Conservation (phyloP, 2,888 invertebrate species). For the Thereva nobilitata region DNA sequence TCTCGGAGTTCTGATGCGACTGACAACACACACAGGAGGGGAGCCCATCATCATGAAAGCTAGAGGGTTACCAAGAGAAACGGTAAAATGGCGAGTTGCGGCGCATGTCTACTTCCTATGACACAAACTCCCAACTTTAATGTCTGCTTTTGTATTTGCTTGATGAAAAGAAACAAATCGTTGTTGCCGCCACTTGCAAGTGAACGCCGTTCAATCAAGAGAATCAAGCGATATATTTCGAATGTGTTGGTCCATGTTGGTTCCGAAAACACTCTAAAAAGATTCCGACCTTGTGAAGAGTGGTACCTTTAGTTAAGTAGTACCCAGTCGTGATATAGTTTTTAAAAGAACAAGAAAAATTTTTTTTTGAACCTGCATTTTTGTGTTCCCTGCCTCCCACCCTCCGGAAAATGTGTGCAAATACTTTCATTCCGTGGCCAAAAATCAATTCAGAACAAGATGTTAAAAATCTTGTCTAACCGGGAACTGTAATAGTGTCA, state of each 20-base stretch:
- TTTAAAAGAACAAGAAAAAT: not conserved
- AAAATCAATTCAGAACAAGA: slow-evolving; percentile 3
- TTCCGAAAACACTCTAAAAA: not conserved
- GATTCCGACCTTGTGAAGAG: not conserved
- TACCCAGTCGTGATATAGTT: slow-evolving; percentile 2
- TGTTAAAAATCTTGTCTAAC: not conserved
- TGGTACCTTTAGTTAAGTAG: not conserved
- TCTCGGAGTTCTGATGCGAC: slow-evolving; percentile 1
- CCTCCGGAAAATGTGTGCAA: too few species aligned
- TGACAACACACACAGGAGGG: not conserved
- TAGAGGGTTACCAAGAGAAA: too few species aligned
- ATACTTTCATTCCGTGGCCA: not conserved
- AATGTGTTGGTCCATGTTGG: not conserved
- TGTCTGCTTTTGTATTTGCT: slow-evolving; percentile 14
- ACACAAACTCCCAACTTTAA: slow-evolving; percentile 21
- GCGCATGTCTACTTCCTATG: slow-evolving; percentile 19
- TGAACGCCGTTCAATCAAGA: slow-evolving; percentile 18
- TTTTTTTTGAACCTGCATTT: slow-evolving; percentile 6
- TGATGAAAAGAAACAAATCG: slow-evolving; percentile 27
- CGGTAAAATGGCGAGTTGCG: not conserved
- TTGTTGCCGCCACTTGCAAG: not conserved
- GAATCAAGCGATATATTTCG: not conserved
- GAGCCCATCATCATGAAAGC: not conserved
- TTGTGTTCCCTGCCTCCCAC: not conserved
- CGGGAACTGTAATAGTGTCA: slow-evolving; percentile 5